These are phyloP conservation scores for Pogonocherus hispidulus DNA, from an alignment of 2,888 invertebrate genomes.

Conservation along the genomic window DNA sequence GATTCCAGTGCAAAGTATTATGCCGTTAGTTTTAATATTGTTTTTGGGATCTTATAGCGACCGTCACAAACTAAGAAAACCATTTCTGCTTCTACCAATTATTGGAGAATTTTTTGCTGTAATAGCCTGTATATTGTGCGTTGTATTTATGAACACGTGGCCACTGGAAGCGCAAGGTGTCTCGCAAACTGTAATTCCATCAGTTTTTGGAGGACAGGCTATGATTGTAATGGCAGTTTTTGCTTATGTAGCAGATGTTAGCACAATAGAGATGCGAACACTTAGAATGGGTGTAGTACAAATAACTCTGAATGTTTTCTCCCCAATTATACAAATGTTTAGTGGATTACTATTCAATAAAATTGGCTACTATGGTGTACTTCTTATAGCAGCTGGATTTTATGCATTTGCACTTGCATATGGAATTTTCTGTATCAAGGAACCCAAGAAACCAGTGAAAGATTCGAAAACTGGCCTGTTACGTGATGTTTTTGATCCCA, in stretches of 20 bases:
- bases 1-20: constrained; percentile 60
- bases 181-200: constrained; percentile 72
- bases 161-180: constrained; percentile 70
- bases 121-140: constrained; percentile 70
- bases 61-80: constrained; percentile 64
- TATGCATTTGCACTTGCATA: constrained; percentile 61
- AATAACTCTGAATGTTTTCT: constrained; percentile 60
- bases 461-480: constrained; percentile 50
- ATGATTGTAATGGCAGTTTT: constrained; percentile 66
- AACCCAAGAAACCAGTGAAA: constrained; percentile 53
- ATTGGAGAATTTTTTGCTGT: constrained; percentile 68
- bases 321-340: constrained; percentile 58
- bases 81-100: constrained; percentile 65
- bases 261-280: constrained; percentile 73
- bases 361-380: constrained; percentile 61
- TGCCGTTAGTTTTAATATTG: constrained; percentile 63
- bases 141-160: constrained; percentile 73
- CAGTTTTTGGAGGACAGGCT: constrained; percentile 73
- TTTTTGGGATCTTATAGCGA: constrained; percentile 67
- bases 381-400: constrained; percentile 57
- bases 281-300: constrained; percentile 74
- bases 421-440: constrained; percentile 62
- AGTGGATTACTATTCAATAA: constrained; percentile 59
- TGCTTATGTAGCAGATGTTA: constrained; percentile 67
- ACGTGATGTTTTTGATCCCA: constrained; percentile 63